Evolutionary conservation across 2,797 vertebrate species (phyloP), one percentile per base, ranked within the genome.

Genomic region (Chromobotia macracanthus): DNA sequence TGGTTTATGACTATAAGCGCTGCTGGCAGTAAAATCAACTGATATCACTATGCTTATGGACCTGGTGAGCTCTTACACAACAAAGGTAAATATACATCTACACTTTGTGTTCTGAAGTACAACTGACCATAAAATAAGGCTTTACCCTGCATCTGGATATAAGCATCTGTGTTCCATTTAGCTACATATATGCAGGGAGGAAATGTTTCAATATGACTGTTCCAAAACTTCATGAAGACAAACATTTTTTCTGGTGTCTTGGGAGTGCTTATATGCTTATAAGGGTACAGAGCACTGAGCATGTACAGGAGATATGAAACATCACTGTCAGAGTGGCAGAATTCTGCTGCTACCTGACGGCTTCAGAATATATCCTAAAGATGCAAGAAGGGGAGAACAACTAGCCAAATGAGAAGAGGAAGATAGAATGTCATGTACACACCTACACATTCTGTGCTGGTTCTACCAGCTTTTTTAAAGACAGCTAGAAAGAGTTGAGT

Each of bases 371-470:
- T 38, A 23, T 25, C 61, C 60, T 12, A 53, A 53, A 74, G 71
- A 64, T 68, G 71, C 18, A 41, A 80, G 79, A 69, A 63, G 38
- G 53, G 11, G 11, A 61, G 21, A 23, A n/a, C 61, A 65, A 65
- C 9, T 53, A n/a, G 51, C 73, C 73, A 48, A 55, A 21, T 41
- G 31, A 51, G 60, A 67, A 77, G 48, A 75, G 38, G 13, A 31
- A 64, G 56, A 80, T 11, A 56, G 23, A 31, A 63, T 50, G 28
- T 56, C 63, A 60, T 38, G 23, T 19, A 56, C 51, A 46, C 64
- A 58, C 35, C 21, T n/a, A 60, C 23, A 72, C 51, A 83, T 31
- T 58, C 21, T 31, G 19, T 53, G 51, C 70, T 41, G 64, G 15
- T 46, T 64, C 65, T 28, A 21, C 46, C 55, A 70, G 12, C 64